Percentiles rank a stretch among this genome's conserved stretches.
Evolutionary conservation across 1,140 invertebrate genomes (phyloP).

Genomic region (Penaeus japonicus): DNA sequence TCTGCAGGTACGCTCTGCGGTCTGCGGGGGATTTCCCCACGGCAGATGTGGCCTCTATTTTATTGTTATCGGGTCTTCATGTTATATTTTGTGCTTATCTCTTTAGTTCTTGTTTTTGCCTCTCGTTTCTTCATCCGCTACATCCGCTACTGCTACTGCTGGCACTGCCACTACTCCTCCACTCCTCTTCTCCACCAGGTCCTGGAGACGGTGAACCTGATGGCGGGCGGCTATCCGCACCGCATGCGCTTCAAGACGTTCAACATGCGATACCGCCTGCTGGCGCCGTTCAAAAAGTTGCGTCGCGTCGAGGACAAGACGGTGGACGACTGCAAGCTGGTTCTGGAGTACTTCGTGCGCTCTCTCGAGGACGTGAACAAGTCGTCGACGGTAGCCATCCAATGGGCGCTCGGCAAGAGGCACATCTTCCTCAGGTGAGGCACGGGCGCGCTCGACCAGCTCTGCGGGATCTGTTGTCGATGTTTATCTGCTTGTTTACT

Average conservation of each 20-base stretch:
- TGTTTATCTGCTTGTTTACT: too few relatives aligned
- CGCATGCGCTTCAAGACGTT: slow-evolving; percentile 96
- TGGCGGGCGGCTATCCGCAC: slow-evolving; percentile 90
- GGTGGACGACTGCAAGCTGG: slow-evolving; percentile 80
- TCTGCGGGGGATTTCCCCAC: background rate
- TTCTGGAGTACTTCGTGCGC: slow-evolving; percentile 72
- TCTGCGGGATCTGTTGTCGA: too few relatives aligned
- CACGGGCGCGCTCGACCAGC: too few relatives aligned
- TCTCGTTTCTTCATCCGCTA: too few relatives aligned
- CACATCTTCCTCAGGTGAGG: slow-evolving; percentile 84
- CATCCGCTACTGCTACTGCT: too few relatives aligned
- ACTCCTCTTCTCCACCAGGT: slow-evolving; percentile 65
- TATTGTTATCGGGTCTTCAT: background rate
- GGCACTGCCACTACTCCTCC: background rate
- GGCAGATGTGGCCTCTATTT: background rate
- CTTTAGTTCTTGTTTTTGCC: too few relatives aligned
- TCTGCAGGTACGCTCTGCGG: slow-evolving; percentile 70
- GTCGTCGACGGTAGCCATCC: slow-evolving; percentile 69
- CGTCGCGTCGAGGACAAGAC: slow-evolving; percentile 81
- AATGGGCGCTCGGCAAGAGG: slow-evolving; percentile 90
- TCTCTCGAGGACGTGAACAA: slow-evolving; percentile 64
- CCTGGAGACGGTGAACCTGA: slow-evolving; percentile 92
- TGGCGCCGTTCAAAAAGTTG: slow-evolving; percentile 79
- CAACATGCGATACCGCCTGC: slow-evolving; percentile 81
- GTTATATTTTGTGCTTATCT: too few relatives aligned